Evolutionary conservation across 2,888 invertebrate genomes (phyloP), one percentile per base, ranked within the genome.

Genomic region (Tipula vernalis): DNA sequence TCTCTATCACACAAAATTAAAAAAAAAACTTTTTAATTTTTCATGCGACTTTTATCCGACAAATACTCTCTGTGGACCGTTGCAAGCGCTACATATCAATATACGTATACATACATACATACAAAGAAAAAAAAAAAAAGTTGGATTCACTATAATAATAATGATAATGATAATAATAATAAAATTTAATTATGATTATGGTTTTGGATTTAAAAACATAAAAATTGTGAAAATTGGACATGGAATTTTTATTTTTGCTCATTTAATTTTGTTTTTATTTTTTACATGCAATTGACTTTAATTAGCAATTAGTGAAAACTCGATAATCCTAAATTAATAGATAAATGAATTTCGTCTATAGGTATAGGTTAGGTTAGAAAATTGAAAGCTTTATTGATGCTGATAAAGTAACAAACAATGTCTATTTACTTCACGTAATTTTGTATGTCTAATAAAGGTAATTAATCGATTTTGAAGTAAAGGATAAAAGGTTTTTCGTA

Each of bases 111-210:
- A 3, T 15, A 51, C 15, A 51, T 6, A 15, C 15, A 51, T 5
- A 5, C 15, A 71, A 6, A 71, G 71, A 71, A 18, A 71, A 71
- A 71, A 71, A 28, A 71, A 51, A 51, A 51, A n/a, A n/a, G n/a
- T 51, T n/a, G 28, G 28, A 18, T 71, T 71, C 71, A 71, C 71
- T 71, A 13, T 71, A 71, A 71, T 71, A 71, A 71, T 71, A 71
- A 71, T 51, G 12, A 15, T 51, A 51, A 51, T 51, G 15, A 51
- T 71, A 71, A 71, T 71, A 71, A 71, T 71, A 28, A 71, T 71
- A 71, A 71, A 71, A 71, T 71, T 71, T 71, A 71, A 71, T 71
- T 71, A 71, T 71, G 71, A 71, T 71, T 71, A 71, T 71, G 71
- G 71, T 71, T 71, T 28, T 71, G 28, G 71, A 71, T 28, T 71